Evolutionary conservation across 2,113 vertebrate species (phyloP).

Genomic region (Stomatorhinus ivindoensis): DNA sequence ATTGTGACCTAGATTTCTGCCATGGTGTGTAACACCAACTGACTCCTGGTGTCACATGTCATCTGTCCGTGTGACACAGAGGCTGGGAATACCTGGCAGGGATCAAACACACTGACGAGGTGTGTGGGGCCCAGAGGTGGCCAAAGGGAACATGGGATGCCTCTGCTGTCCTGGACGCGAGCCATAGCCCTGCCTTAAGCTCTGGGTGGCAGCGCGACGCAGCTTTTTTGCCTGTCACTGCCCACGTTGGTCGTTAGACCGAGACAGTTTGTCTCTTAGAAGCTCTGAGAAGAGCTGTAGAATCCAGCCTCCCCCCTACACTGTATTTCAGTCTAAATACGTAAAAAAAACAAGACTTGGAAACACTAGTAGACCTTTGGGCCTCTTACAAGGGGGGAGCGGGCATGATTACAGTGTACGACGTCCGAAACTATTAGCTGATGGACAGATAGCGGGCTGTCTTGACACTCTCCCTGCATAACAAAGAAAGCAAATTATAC

Average conservation of each 20-base stretch:
- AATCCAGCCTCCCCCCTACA: not conserved
- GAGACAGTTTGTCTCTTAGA: not conserved
- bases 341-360: not conserved
- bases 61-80: not conserved
- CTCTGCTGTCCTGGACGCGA: not conserved
- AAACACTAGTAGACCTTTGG: not conserved
- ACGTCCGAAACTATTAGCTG: not conserved
- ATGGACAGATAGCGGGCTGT: not conserved
- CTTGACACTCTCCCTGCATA: not conserved
- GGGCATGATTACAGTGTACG: not conserved
- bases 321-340: not conserved
- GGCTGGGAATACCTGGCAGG: not conserved
- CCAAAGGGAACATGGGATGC: not conserved
- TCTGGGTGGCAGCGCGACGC: not conserved
- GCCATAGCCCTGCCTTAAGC: not conserved
- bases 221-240: not conserved
- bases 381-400: not conserved
- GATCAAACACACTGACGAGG: not conserved
- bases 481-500: not conserved
- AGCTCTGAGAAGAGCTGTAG: not conserved
- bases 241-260: not conserved
- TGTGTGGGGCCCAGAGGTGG: not conserved
- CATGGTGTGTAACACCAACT: not conserved
- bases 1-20: not conserved
- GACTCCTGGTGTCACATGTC: not conserved